Conservation (phyloP, 2,113 vertebrate genomes). For the Amphiprion ocellaris region DNA sequence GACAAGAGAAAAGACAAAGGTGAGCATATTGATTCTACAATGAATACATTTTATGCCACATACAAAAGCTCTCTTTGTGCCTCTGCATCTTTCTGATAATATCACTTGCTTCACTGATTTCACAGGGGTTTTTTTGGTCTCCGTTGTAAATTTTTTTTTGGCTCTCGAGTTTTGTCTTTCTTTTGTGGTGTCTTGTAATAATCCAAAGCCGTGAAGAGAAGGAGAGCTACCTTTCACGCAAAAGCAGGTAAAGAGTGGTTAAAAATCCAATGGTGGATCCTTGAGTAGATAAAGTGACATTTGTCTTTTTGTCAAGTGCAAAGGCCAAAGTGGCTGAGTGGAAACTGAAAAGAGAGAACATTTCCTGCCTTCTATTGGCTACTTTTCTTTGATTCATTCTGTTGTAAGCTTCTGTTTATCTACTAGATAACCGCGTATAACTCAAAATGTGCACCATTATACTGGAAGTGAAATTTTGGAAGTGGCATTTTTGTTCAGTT, state of each 20-base stretch:
- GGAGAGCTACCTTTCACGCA: neutral
- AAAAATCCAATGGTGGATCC: conserved; percentile 1
- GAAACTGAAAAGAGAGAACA: neutral
- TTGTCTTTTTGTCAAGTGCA: conserved; percentile 31
- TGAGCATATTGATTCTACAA: conserved; percentile 7
- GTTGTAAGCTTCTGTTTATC: neutral
- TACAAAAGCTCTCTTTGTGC: neutral
- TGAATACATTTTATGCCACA: conserved; percentile 2
- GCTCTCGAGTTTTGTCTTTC: neutral
- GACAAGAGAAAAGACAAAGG: neutral
- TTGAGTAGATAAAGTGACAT: conserved; percentile 16
- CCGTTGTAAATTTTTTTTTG: neutral
- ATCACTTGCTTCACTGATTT: neutral
- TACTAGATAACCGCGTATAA: neutral
- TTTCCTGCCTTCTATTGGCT: neutral
- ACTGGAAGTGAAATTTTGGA: too few relatives aligned
- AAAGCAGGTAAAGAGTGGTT: neutral
- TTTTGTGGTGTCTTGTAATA: neutral
- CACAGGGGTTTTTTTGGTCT: neutral
- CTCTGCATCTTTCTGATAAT: conserved; percentile 1
- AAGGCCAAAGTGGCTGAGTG: conserved; percentile 9
- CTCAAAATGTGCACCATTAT: neutral
- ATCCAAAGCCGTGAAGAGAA: neutral
- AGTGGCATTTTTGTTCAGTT: too few relatives aligned
- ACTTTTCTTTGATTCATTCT: neutral